These are phyloP conservation scores for Heliothis subflexa DNA, from an alignment of 1,140 invertebrate genomes.

Conservation along the genomic window DNA sequence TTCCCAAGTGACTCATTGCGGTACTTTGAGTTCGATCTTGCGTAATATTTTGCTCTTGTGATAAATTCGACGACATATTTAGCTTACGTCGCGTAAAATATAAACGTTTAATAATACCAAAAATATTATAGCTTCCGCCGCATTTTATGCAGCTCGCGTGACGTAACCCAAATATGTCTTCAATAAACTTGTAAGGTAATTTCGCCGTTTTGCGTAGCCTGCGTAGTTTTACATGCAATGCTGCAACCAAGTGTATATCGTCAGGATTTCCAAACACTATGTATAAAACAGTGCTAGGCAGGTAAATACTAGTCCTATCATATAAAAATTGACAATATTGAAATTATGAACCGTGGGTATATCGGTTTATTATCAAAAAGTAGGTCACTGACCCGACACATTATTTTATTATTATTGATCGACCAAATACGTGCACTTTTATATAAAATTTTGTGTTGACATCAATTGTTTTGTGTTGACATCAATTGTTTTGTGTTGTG, in stretches of 20 bases:
- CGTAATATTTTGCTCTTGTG: not conserved
- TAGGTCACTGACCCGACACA: conserved; percentile 5
- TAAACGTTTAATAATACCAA: not conserved
- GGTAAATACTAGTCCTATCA: conserved; percentile 26
- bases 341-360: conserved; percentile 18
- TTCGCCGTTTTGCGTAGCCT: not conserved
- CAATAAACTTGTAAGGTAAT: not conserved
- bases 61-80: not conserved
- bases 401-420: conserved; percentile 12
- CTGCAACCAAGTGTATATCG: not conserved
- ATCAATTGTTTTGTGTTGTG: conserved; percentile 5
- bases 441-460: conserved; percentile 39
- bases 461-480: not conserved
- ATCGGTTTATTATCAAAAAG: conserved; percentile 28
- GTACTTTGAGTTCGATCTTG: not conserved
- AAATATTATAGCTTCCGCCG: not conserved
- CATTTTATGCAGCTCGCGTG: not conserved
- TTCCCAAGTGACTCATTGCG: conserved; percentile 12
- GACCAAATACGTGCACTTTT: conserved; percentile 31
- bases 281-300: conserved; percentile 16
- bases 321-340: conserved; percentile 34
- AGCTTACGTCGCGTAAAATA: not conserved
- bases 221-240: not conserved
- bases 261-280: conserved; percentile 27
- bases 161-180: not conserved